Base-by-base conservation (phyloP, 2,113 vertebrate genomes). In the Psettodes erumei region DNA sequence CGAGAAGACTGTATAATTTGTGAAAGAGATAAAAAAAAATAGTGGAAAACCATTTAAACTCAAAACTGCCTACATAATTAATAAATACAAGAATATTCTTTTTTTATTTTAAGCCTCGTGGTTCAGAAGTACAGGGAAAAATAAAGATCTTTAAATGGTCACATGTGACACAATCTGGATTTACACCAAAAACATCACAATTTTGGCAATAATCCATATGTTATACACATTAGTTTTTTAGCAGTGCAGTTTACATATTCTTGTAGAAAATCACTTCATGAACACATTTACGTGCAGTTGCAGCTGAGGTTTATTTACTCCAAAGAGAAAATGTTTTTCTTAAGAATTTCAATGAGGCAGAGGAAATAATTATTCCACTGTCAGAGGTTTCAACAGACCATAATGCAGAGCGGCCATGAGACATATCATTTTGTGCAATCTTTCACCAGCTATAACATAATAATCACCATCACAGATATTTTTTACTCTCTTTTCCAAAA, bases 401-500 rank as follows among this genome's bases (percentile, higher is more conserved):
- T 3, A 28, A 47, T 60, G 35, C 28, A 48, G 37, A 5, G 16
- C 30, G 55, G 37, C 30, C 32, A 33, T 4, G 18, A 48, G 8
- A 38, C 38, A 21, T 3, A 48, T 56, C 19, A 59, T 38, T 59
- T 35, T 47, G 42, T 12, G 40, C 60, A 37, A 37, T 67, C 16
- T 43, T n/a, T 50, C 50, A 65, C 12, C 40, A 66, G 37, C 64
- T 16, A 8, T 27, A 63, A 48, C 12, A 47, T 45, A 43, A 63
- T 56, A 67, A 71, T 69, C 68, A 56, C 40, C 10, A 28, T 68
- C 48, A 62, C 21, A 25, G 25, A 30, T 33, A 11, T n/a, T 64
- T 71, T 54, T 28, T n/a, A 28, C 23, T 37, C 19, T 48, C 19
- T 43, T 54, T 58, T 69, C 40, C 59, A n/a, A 54, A 76, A 56